Evolutionary conservation across 1,140 invertebrate genomes (phyloP), one percentile per base, ranked within the genome.

Genomic region (Musca domestica): DNA sequence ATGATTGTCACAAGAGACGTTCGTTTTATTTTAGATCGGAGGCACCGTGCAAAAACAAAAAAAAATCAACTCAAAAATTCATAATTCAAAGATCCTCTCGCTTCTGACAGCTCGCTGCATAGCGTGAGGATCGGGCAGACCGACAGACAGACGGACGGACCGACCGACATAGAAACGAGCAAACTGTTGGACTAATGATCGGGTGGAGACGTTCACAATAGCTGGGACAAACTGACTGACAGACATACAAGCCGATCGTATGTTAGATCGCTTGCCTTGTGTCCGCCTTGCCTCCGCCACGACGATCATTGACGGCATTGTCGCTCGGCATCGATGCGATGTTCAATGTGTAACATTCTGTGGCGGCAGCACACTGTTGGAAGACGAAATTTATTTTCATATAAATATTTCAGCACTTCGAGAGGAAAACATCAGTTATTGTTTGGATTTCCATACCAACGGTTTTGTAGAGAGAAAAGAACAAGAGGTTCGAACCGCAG

Each of bases 361-460:
- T 41, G 4, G 34, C 10, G 34, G 34, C 34, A 41, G 34, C 34
- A 41, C 34, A 10, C 34, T 2, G 34, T 12, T 41, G 2, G 34
- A 12, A 41, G 34, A 41, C 34, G 34, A 41, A 41, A 41, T 41
- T 7, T 41, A 41, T 41, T 41, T 61, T 61, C 58, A 68, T 68
- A 68, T 68, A 68, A 68, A 68, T 68, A 68, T 68, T 58, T 49
- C 54, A 68, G 63, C 34, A 68, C 23, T 68, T 68, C 48, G 64
- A 51, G 27, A 30, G 63, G 63, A 49, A 63, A 68, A 68, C 56
- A 68, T 68, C 67, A 68, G 56, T 68, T 63, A 61, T 47, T 63
- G 63, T 64, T 68, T 68, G 46, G 58, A 63, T 68, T 68, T 64
- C 63, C 58, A 64, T 68, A 49, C 51, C 47, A 68, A 47, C 47